Base-by-base conservation (phyloP, 2,797 vertebrate species). In the Otolemur crassicaudatus region DNA sequence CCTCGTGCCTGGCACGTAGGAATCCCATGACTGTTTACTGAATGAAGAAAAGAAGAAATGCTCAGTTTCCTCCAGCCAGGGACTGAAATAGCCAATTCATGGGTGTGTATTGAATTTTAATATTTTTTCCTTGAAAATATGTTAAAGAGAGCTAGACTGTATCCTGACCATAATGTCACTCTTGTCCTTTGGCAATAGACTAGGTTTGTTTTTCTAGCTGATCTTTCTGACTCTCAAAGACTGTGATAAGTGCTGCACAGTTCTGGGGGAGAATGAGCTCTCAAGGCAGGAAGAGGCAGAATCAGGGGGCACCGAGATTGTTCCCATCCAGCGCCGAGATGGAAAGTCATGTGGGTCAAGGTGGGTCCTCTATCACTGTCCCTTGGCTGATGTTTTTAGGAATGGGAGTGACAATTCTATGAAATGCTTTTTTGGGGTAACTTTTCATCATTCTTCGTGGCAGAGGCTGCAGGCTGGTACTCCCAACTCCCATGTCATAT, bases 1-100 rank as follows among this genome's bases (percentile, higher is more conserved):
- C n/a, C 2, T 70, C 27, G 91, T 49, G 67, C 61, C 87, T 87
- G 65, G 88, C 65, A 77, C 72, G 46, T 22, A 73, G 27, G 81
- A 91, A 16, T 72, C 46, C 23, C 67, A 22, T 69, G 46, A 43
- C 61, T 84, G 23, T 43, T 81, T 76, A 56, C 6, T 83, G 40
- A 91, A 80, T 75, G 27, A 88, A 89, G 31, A 91, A 90, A 85
- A 89, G 84, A 87, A 86, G 70, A 89, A 80, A 53, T 53, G 40
- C 29, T 13, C 31, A 56, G 75, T 79, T 93, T 95, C 53, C 76
- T 40, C 82, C 67, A 49, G 72, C 81, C 49, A 92, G 92, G 43
- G 9, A 29, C 67, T 94, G 73, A 87, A 94, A 90, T 40, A 40
- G 46, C 27, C 31, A 25, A 63, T 94, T 92, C 67, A 82, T 61